Conservation (phyloP, 2,113 vertebrate species). For the Cyprinodon brontotheroides region DNA sequence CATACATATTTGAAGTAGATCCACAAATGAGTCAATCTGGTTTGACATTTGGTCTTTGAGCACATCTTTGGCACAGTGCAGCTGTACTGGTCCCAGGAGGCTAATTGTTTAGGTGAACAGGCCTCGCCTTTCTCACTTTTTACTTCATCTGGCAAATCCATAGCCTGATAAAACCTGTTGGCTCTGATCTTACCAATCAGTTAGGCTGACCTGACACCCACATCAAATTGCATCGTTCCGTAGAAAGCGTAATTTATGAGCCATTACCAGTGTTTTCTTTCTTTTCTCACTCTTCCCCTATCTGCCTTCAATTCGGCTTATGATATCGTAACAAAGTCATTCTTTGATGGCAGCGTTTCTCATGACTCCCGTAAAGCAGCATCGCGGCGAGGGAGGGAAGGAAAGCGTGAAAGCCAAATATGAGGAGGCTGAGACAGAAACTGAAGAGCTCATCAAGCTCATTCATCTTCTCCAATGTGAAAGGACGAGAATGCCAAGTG, state of each 20-base stretch:
- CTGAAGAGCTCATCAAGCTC: slow-evolving; percentile 75
- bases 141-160: slow-evolving; percentile 61
- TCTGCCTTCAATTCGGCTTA: slow-evolving; percentile 52
- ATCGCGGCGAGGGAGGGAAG: slow-evolving; percentile 28
- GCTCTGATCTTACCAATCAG: slow-evolving; percentile 40
- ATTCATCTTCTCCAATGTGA: slow-evolving; percentile 73
- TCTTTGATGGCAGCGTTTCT: slow-evolving; percentile 70
- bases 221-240: slow-evolving; percentile 71
- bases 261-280: slow-evolving; percentile 72
- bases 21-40: slow-evolving; percentile 64
- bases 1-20: slow-evolving; percentile 39
- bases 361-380: slow-evolving; percentile 61
- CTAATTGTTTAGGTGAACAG: slow-evolving; percentile 53
- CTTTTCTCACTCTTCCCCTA: slow-evolving; percentile 30
- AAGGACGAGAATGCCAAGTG: slow-evolving; percentile 50
- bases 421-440: slow-evolving; percentile 64
- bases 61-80: slow-evolving; percentile 55
- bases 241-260: slow-evolving; percentile 73
- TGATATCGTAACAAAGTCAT: slow-evolving; percentile 68
- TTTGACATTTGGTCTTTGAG: slow-evolving; percentile 42
- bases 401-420: slow-evolving; percentile 70
- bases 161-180: slow-evolving; percentile 45
- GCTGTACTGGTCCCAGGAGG: slow-evolving; percentile 41
- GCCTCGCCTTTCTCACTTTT: slow-evolving; percentile 38
- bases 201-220: slow-evolving; percentile 71